Evolutionary conservation across 2,113 vertebrate species (phyloP).

Genomic region (Smithornis capensis): DNA sequence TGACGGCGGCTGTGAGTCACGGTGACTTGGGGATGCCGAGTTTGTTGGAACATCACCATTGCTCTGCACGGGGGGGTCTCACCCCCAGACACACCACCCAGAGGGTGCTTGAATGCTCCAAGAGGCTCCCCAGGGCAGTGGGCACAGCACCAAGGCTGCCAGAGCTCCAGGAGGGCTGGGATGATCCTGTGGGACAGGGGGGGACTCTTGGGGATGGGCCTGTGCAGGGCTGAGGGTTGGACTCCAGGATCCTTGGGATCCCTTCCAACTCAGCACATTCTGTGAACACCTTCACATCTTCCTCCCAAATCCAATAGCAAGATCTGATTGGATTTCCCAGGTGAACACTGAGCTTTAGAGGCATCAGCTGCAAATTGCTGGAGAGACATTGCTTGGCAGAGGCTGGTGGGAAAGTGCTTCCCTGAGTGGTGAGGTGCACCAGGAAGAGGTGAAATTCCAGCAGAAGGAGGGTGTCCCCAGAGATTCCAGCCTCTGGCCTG

Average conservation of each 20-base stretch:
- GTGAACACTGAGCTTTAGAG: neutral
- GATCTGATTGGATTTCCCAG: neutral
- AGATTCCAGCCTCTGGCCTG: neutral
- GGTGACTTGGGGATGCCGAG: rapidly evolving
- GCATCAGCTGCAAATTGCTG: neutral
- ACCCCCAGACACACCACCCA: neutral
- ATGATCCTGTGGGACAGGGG: neutral
- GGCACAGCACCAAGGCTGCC: neutral
- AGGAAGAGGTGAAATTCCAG: neutral
- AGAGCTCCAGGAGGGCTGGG: neutral
- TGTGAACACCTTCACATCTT: rapidly evolving
- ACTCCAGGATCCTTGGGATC: neutral
- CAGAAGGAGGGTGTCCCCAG: neutral
- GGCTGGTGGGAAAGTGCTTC: neutral
- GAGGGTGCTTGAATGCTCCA: neutral
- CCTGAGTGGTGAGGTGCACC: neutral
- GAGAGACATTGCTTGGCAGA: neutral
- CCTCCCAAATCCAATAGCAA: neutral
- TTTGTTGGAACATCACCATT: neutral
- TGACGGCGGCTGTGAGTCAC: rapidly evolving
- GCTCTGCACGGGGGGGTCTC: neutral
- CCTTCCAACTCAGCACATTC: neutral
- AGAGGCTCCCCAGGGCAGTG: neutral
- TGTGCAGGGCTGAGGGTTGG: neutral
- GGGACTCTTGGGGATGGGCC: neutral